Conservation (phyloP, 2,797 vertebrate species). For the Telmatherina bonti region DNA sequence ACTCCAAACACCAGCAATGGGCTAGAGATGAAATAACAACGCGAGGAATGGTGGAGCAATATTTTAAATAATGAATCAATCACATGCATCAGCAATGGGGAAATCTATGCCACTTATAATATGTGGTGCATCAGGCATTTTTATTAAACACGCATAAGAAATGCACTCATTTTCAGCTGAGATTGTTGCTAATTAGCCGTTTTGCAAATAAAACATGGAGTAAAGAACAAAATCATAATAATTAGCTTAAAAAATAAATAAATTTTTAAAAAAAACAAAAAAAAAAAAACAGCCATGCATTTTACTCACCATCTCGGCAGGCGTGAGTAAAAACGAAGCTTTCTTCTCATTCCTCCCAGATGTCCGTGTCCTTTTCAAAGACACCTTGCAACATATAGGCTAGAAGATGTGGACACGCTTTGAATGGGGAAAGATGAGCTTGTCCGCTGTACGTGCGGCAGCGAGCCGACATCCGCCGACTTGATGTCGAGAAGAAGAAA, state of each 20-base stretch:
- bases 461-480: slow-evolving; percentile 75
- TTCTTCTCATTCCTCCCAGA: slow-evolving; percentile 71
- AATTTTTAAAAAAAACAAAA: too few species aligned
- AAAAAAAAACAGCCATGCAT: slow-evolving; percentile 39
- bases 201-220: slow-evolving; percentile 35
- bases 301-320: slow-evolving; percentile 82
- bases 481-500: slow-evolving; percentile 21
- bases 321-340: slow-evolving; percentile 75
- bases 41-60: slow-evolving; percentile 21
- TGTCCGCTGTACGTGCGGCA: slow-evolving; percentile 58
- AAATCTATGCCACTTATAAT: background rate
- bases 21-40: slow-evolving; percentile 23
- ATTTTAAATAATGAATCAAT: slow-evolving; percentile 7
- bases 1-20: slow-evolving; percentile 33
- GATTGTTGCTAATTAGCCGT: slow-evolving; percentile 62
- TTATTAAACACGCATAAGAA: background rate
- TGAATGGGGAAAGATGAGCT: slow-evolving; percentile 32
- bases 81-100: slow-evolving; percentile 9
- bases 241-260: too few species aligned
- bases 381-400: slow-evolving; percentile 60
- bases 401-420: slow-evolving; percentile 56
- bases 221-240: background rate
- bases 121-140: background rate
- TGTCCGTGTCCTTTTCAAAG: slow-evolving; percentile 55
- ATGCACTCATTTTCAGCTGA: background rate